phyloP scores from a whole-genome alignment of 2,113 vertebrate species.

The Lasiurus borealis region DNA sequence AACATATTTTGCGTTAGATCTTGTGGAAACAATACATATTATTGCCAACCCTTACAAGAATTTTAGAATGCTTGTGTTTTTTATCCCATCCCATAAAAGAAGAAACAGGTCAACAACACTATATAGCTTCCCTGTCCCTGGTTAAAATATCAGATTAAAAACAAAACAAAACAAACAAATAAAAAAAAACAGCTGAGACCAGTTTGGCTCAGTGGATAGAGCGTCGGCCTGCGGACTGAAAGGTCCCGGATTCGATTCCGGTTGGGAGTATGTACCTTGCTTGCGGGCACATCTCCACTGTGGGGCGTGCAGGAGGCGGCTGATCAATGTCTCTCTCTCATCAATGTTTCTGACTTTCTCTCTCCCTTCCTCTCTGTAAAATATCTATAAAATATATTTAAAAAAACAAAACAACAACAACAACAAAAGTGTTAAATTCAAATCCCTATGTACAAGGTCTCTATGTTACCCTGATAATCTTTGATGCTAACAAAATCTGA shows the following conservation, averaged over 20 bases:
- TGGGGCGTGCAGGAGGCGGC: too few species aligned
- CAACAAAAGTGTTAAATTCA: background rate
- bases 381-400: too few species aligned
- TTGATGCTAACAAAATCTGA: background rate
- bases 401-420: too few species aligned
- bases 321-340: too few species aligned
- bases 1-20: background rate
- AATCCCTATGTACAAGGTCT: background rate
- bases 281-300: too few species aligned
- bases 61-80: background rate
- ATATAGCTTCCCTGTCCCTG: background rate
- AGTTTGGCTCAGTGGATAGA: too few species aligned
- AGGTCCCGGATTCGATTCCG: too few species aligned
- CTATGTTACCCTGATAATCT: background rate
- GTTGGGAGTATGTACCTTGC: too few species aligned
- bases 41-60: background rate
- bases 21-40: accelerated
- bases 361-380: too few species aligned
- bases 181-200: too few species aligned
- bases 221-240: too few species aligned
- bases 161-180: background rate
- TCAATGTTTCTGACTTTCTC: too few species aligned
- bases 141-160: background rate
- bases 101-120: background rate
- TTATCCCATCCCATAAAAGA: background rate